Conservation (phyloP, 2,113 vertebrate genomes). For the Saimiri boliviensis region DNA sequence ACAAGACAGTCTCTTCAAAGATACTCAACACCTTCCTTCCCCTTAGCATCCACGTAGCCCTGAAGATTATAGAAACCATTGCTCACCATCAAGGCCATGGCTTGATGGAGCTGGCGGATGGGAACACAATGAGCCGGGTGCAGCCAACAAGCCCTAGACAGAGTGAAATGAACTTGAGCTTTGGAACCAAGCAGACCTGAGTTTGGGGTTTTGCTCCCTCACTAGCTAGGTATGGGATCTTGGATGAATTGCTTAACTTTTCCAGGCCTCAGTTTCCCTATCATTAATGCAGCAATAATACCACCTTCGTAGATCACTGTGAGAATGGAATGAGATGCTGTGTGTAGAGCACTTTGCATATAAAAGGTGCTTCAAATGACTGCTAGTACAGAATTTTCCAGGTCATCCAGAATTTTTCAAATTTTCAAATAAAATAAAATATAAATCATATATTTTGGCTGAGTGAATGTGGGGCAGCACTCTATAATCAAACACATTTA, state of each 20-base stretch:
- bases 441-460: background rate
- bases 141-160: background rate
- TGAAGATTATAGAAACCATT: background rate
- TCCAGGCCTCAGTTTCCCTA: background rate
- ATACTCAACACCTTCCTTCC: background rate
- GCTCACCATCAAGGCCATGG: background rate
- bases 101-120: background rate
- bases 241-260: background rate
- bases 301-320: fast-evolving
- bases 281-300: too few relatives aligned
- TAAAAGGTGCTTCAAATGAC: background rate
- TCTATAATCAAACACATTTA: background rate
- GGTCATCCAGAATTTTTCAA: background rate
- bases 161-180: background rate
- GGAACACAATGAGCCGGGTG: too few relatives aligned
- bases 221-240: background rate
- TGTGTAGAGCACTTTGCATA: fast-evolving
- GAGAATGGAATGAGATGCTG: background rate
- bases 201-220: background rate
- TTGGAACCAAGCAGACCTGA: background rate
- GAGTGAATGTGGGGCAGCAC: background rate
- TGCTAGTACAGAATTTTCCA: background rate
- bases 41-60: background rate
- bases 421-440: background rate
- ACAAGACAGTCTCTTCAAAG: background rate